These are phyloP conservation scores for Telmatherina bonti DNA, from an alignment of 2,797 vertebrate species.

Conservation along the genomic window DNA sequence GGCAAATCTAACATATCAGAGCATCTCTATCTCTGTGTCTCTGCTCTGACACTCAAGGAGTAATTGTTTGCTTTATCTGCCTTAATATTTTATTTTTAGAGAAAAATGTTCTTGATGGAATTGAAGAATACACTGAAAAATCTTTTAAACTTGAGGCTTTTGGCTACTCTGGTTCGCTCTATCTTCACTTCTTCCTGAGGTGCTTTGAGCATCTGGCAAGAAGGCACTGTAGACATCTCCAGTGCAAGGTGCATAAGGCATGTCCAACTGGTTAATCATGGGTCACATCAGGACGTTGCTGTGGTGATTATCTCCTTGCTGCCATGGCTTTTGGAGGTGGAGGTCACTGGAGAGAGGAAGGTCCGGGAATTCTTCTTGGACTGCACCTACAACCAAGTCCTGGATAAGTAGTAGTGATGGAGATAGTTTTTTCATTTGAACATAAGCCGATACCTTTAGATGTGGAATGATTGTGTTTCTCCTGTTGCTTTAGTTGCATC, in stretches of 20 bases:
- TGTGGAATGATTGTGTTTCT: not conserved
- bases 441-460: no score
- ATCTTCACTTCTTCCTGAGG: not conserved
- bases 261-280: not conserved
- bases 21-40: slow-evolving; percentile 1
- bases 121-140: slow-evolving; percentile 2
- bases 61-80: slow-evolving; percentile 10
- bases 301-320: not conserved
- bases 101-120: slow-evolving; percentile 4
- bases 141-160: slow-evolving; percentile 6
- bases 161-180: not conserved
- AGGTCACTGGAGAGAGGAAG: not conserved
- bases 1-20: slow-evolving; percentile 9
- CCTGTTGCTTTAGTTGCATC: not conserved
- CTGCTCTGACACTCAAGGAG: slow-evolving; percentile 8
- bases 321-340: no score
- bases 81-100: slow-evolving; percentile 1
- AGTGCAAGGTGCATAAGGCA: not conserved
- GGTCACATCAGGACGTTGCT: not conserved
- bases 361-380: no score
- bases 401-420: no score
- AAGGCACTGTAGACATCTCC: not conserved
- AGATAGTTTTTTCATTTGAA: no score
- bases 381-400: no score
- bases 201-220: no score